These are phyloP conservation scores for Aporophyla lueneburgensis DNA, from an alignment of 2,888 invertebrate species.

Conservation along the genomic window DNA sequence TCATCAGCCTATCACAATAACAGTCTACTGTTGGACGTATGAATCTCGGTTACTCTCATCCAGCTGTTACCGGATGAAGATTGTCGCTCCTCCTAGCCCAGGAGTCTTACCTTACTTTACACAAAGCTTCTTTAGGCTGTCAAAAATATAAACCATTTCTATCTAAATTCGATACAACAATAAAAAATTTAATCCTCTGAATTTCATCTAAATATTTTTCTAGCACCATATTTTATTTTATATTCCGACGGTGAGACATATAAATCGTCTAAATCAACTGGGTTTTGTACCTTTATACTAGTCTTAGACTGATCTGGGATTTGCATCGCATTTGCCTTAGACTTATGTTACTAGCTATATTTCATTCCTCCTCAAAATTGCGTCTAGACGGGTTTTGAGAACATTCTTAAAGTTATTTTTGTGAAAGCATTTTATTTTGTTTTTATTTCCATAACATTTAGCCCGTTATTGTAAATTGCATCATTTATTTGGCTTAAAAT, in stretches of 20 bases:
- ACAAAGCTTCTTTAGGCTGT: neutral
- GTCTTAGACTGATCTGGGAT: slow-evolving; percentile 40
- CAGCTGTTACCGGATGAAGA: neutral
- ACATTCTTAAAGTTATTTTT: slow-evolving; percentile 8
- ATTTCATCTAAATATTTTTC: slow-evolving; percentile 13
- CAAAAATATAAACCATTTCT: neutral
- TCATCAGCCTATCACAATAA: neutral
- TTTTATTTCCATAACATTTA: slow-evolving; percentile 3
- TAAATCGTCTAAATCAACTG: slow-evolving; percentile 32
- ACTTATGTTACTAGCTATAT: slow-evolving; percentile 14
- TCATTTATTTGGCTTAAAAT: neutral
- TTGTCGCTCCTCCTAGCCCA: neutral
- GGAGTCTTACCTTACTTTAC: neutral
- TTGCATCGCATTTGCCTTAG: slow-evolving; percentile 44
- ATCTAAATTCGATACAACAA: slow-evolving; percentile 4
- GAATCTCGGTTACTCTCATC: neutral
- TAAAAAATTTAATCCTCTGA: neutral
- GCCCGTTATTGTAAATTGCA: neutral
- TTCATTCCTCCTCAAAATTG: slow-evolving; percentile 2
- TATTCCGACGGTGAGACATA: slow-evolving; percentile 11
- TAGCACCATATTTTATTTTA: slow-evolving; percentile 9
- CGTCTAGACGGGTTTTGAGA: slow-evolving; percentile 15
- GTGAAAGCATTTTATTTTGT: slow-evolving; percentile 13
- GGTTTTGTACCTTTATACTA: slow-evolving; percentile 19
- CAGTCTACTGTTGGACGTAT: neutral